Conservation (phyloP, 2,797 vertebrate species). For the Lithobates sylvaticus region DNA sequence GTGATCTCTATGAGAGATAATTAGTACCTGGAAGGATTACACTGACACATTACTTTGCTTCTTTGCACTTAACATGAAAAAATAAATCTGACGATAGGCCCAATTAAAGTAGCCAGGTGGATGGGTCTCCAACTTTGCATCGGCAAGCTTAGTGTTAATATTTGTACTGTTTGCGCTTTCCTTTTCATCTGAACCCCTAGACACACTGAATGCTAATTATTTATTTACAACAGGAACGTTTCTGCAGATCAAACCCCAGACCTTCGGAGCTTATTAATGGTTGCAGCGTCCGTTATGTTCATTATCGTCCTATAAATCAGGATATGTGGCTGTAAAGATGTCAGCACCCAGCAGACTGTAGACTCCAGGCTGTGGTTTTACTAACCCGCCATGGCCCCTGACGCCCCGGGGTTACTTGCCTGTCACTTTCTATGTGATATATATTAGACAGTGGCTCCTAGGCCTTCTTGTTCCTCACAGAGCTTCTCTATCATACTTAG, state of each 20-base stretch:
- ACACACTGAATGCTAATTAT: neutral
- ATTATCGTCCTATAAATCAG: conserved; percentile 24
- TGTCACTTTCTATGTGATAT: neutral
- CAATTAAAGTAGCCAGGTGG: no score
- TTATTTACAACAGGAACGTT: neutral
- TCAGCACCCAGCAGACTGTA: conserved; percentile 4
- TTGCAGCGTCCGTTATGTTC: neutral
- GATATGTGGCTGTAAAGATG: neutral
- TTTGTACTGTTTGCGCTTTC: neutral
- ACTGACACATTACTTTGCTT: no score
- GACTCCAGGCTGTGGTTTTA: conserved; percentile 5
- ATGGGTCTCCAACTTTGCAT: no score
- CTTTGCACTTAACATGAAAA: no score
- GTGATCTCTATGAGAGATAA: no score
- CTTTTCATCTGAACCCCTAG: neutral
- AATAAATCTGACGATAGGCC: no score
- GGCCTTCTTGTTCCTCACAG: neutral
- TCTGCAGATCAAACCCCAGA: neutral
- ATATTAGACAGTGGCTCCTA: no score
- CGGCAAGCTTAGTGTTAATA: no score
- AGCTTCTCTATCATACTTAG: neutral
- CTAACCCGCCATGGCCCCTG: conserved; percentile 4
- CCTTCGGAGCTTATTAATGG: neutral
- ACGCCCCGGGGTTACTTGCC: neutral
- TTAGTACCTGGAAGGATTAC: no score